These are phyloP conservation scores for Mystacornis crossleyi DNA, from an alignment of 2,113 vertebrate genomes.

Conservation along the genomic window DNA sequence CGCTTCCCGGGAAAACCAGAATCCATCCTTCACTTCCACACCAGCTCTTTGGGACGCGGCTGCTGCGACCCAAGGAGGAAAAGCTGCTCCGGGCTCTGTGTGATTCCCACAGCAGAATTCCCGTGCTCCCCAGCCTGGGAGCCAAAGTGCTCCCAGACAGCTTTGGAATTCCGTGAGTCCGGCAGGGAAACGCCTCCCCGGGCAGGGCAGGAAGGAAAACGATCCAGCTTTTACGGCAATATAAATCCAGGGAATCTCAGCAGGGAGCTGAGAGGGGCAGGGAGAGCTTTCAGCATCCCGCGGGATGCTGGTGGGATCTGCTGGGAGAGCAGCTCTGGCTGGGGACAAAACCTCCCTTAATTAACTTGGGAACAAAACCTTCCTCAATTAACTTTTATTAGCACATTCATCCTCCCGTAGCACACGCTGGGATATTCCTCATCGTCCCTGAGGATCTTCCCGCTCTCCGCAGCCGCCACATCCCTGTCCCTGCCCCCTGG, in stretches of 20 bases:
- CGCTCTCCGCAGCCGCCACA: fast-evolving
- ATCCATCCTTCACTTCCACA: not conserved
- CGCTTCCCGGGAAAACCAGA: fast-evolving
- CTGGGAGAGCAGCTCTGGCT: not conserved
- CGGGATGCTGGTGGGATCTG: not conserved
- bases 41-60: not conserved
- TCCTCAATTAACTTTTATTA: fast-evolving
- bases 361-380: not conserved
- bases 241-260: not conserved
- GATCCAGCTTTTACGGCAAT: fast-evolving
- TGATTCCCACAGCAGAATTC: not conserved
- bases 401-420: fast-evolving
- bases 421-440: fast-evolving
- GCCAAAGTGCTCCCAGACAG: not conserved
- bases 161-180: fast-evolving
- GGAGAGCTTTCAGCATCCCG: not conserved
- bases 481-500: fast-evolving
- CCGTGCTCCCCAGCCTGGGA: too few species aligned
- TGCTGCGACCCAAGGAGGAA: not conserved
- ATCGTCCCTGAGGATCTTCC: fast-evolving
- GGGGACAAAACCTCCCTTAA: not conserved
- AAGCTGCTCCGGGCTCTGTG: fast-evolving
- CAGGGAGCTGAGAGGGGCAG: not conserved
- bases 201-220: not conserved
- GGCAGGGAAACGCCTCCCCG: not conserved